phyloP scores from a whole-genome alignment of 2,888 invertebrate species.

The Sminthurides aquaticus region DNA sequence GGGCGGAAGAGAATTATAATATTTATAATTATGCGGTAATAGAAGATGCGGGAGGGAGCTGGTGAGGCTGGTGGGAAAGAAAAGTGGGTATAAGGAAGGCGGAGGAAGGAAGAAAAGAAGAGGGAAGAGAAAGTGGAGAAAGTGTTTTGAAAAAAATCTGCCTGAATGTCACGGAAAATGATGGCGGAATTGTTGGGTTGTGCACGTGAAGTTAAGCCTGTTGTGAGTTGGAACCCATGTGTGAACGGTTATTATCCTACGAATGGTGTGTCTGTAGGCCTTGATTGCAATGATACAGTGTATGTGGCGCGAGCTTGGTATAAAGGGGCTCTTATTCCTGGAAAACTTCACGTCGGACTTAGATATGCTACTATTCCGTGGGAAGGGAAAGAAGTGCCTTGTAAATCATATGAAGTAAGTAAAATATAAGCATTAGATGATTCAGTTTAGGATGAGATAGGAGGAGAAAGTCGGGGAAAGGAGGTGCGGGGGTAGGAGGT shows the following conservation, averaged over 20 bases:
- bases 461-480: too few relatives aligned
- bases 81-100: too few relatives aligned
- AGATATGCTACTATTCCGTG: constrained; percentile 22
- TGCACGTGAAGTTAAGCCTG: constrained; percentile 15
- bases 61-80: too few relatives aligned
- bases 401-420: constrained; percentile 20
- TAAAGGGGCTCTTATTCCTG: constrained; percentile 15
- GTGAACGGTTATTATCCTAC: constrained; percentile 16
- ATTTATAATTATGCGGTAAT: too few relatives aligned
- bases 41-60: too few relatives aligned
- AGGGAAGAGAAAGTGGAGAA: too few relatives aligned
- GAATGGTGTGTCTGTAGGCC: constrained; percentile 16
- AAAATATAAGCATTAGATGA: too few relatives aligned
- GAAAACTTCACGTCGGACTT: constrained; percentile 21
- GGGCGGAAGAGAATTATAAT: too few relatives aligned
- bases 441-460: too few relatives aligned
- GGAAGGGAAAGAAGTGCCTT: constrained; percentile 21
- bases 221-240: constrained; percentile 23
- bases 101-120: too few relatives aligned
- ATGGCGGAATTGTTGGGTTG: constrained; percentile 16
- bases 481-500: too few relatives aligned
- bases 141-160: too few relatives aligned
- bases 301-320: constrained; percentile 23
- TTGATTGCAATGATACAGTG: constrained; percentile 23
- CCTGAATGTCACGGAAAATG: background rate